These are phyloP conservation scores for Salvelinus sp. DNA, from an alignment of 2,113 vertebrate species.

Conservation along the genomic window DNA sequence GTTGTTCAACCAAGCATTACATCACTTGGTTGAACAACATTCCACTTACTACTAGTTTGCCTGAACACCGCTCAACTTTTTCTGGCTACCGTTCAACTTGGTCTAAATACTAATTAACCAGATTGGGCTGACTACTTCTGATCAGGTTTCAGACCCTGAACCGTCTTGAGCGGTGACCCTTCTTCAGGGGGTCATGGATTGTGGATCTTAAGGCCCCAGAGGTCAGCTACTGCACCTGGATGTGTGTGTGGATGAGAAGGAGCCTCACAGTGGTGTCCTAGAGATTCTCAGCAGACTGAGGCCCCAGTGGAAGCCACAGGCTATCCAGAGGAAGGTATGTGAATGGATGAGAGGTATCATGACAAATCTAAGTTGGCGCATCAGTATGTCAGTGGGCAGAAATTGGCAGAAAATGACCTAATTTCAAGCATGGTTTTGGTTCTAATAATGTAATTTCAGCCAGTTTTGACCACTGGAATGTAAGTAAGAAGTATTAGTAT, in stretches of 20 bases:
- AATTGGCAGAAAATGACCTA: not conserved
- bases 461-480: too few species aligned
- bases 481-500: too few species aligned
- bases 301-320: slow-evolving; percentile 67
- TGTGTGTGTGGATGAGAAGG: slow-evolving; percentile 58
- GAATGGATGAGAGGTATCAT: not conserved
- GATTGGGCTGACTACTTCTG: not conserved
- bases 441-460: too few species aligned
- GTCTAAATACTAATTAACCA: not conserved
- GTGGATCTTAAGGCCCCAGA: not conserved
- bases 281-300: slow-evolving; percentile 65
- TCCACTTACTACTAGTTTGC: too few species aligned
- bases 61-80: not conserved
- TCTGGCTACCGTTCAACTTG: not conserved
- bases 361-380: not conserved
- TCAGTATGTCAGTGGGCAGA: not conserved
- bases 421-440: too few species aligned
- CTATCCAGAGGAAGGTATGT: slow-evolving; percentile 74
- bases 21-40: slow-evolving; percentile 1
- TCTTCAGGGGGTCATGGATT: slow-evolving; percentile 42
- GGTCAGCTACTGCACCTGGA: slow-evolving; percentile 59
- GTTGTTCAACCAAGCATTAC: too few species aligned
- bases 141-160: not conserved
- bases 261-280: slow-evolving; percentile 58
- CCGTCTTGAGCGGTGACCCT: not conserved